Base-by-base conservation (phyloP, 1,140 invertebrate species). In the Phocides pigmalion region DNA sequence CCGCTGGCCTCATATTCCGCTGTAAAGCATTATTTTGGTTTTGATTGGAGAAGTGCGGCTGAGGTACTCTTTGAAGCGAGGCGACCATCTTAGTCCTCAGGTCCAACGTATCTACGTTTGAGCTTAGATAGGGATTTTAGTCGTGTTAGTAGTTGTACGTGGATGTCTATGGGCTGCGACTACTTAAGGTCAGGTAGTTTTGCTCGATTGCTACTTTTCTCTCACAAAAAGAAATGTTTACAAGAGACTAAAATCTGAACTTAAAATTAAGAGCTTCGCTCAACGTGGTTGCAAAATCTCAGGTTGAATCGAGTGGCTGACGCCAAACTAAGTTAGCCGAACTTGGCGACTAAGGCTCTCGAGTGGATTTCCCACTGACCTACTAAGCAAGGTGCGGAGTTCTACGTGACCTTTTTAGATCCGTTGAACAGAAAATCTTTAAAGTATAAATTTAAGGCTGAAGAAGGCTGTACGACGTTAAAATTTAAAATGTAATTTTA, bases 401-500 rank as follows among this genome's bases (percentile, higher is more conserved):
- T 46, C 41, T 59, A 59, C 54, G 54, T 59, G 54, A 59, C 54
- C 47, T 37, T 59, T n/a, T 59, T 59, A 58, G 41, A 59, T 58
- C 22, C n/a, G 22, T 14, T 9, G 39, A 32, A 46, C 54, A 25
- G 22, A 44, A 58, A 32, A 58, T 58, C 54, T 58, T 58, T 58
- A 17, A 58, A 58, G 46, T 46, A 46, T 58, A 56, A 44, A 42
- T 58, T 58, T 44, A 32, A 58, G 25, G n/a, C n/a, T n/a, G n/a
- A n/a, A n/a, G n/a, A 12, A 41, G 44, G 14, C 25, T 56, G 44
- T 41, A 58, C 19, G 54, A 32, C 12, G 39, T 0, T 9, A 17
- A 12, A 8, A 22, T 20, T 46, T 17, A 20, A 20, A 46, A 46
- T 22, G 11, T n/a, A n/a, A n/a, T n/a, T n/a, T n/a, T n/a, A n/a